Conservation (phyloP, 2,888 invertebrate genomes). For the Aricia artaxerxes region DNA sequence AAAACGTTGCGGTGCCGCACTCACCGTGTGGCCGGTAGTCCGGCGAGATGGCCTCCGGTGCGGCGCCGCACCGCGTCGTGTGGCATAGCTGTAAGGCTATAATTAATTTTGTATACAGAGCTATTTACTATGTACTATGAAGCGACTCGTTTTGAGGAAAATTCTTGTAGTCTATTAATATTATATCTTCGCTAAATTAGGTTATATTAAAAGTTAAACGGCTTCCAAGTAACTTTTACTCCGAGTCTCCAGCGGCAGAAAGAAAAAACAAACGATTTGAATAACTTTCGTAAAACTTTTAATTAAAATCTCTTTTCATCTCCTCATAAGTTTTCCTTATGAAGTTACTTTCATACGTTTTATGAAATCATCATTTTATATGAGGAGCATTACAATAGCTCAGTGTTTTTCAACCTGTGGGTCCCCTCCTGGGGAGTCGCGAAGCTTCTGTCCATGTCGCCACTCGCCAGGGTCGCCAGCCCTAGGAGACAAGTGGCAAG, state of each 20-base stretch:
- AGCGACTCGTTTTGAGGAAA: neutral
- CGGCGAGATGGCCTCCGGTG: no score
- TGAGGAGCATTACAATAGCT: neutral
- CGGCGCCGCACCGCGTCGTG: no score
- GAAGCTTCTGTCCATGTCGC: no score
- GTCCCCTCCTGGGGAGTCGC: no score
- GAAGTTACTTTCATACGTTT: neutral
- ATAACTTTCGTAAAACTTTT: constrained; percentile 21
- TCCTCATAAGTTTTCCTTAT: neutral
- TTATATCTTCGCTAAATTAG: neutral
- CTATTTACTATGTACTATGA: no score
- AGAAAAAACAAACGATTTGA: constrained; percentile 1
- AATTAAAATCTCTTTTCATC: constrained; percentile 18
- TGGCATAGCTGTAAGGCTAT: no score
- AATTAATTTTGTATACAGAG: no score
- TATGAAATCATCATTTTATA: constrained; percentile 1
- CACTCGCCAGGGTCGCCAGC: no score
- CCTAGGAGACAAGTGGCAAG: no score
- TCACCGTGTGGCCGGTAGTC: no score
- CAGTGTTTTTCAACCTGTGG: no score
- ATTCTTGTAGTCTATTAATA: neutral
- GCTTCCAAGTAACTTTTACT: constrained; percentile 20
- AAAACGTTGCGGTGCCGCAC: no score
- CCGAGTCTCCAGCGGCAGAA: neutral
- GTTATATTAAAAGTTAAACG: constrained; percentile 12